Conservation (phyloP, 2,113 vertebrate species). For the Hystrix brachyura region DNA sequence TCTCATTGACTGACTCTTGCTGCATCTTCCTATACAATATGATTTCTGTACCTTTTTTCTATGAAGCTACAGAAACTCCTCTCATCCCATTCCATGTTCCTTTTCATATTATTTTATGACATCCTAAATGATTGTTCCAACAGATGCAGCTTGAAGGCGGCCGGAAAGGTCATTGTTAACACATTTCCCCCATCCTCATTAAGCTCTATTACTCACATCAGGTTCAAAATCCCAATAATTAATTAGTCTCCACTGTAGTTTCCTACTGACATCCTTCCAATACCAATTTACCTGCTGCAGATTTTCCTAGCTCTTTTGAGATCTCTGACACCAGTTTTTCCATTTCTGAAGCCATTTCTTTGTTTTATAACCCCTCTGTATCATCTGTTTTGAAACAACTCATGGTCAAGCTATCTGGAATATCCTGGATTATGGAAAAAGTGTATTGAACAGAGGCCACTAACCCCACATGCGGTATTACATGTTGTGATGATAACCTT, state of each 20-base stretch:
- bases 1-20: background rate
- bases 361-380: background rate
- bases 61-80: background rate
- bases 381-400: slow-evolving; percentile 48
- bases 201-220: slow-evolving; percentile 18
- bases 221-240: slow-evolving; percentile 40
- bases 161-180: background rate
- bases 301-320: background rate
- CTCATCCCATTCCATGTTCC: background rate
- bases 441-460: background rate
- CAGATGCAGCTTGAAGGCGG: background rate
- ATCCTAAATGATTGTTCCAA: background rate
- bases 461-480: background rate
- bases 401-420: background rate
- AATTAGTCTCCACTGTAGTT: background rate
- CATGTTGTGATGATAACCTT: background rate
- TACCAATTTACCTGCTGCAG: background rate
- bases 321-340: background rate
- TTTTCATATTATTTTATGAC: slow-evolving; percentile 22
- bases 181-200: background rate
- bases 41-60: background rate
- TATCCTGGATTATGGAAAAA: background rate
- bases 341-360: slow-evolving; percentile 43
- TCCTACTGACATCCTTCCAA: background rate
- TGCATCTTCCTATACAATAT: background rate